Evolutionary conservation across 2,888 invertebrate genomes (phyloP), one percentile per base, ranked within the genome.

Genomic region (Meloe dianella): DNA sequence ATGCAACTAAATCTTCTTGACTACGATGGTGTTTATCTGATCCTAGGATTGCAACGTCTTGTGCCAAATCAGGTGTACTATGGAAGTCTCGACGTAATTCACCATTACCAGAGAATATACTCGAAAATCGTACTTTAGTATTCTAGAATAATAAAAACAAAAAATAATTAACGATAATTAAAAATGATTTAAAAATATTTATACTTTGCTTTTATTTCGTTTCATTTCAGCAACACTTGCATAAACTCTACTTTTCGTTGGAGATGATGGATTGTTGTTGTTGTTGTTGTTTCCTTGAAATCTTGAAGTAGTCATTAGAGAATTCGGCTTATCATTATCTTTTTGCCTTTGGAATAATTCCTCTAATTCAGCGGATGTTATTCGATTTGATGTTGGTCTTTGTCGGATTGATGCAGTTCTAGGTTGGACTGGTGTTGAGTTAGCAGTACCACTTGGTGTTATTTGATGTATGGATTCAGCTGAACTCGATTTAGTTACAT

Each of bases 181-280:
- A n/a, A 32, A 7, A 10, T 54, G 60, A 22, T 9, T 12, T 54
- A 61, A 30, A 12, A n/a, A 8, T 29, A 64, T 68, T 70, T 70
- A n/a, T 81, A 90, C 90, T 87, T 90, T 92, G 74, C 88, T 91
- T 83, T 92, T 92, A 73, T 87, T 89, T 64, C 97, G 89, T 84
- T 97, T 97, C 97, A 97, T 96, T 83, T 97, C 96, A 0, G 96
- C 94, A 56, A 96, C 96, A 80, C 96, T 96, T 57, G 95, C 94
- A 84, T 96, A 97, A 47, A 96, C 95, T 68, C 91, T 85, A 38
- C 85, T 85, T 60, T 89, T 85, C 75, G 88, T 88, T 64, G 92
- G 89, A 7, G 92, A 92, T 10, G 92, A 91, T 29, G 90, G 89
- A 63, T 77, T 74, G 62, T 73, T 78, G 10, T 66, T 90, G 0